phyloP scores from a whole-genome alignment of 2,888 invertebrate genomes.

The Tuta absoluta region DNA sequence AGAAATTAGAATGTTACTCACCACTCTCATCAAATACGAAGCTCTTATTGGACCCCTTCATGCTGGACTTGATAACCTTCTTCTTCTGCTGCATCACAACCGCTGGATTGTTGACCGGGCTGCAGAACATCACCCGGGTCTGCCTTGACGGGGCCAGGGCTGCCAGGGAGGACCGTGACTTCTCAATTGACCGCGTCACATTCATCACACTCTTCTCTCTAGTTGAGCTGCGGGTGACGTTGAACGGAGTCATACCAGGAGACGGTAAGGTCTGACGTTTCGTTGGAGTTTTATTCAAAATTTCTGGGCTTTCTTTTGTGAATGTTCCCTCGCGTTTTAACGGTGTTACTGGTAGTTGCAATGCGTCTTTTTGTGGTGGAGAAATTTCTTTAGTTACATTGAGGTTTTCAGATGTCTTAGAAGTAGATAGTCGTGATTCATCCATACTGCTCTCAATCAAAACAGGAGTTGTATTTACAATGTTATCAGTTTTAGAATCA shows the following conservation, averaged over 20 bases:
- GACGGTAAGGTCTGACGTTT: conserved; percentile 54
- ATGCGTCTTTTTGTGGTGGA: conserved; percentile 14
- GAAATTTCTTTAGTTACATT: conserved; percentile 16
- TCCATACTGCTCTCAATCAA: conserved; percentile 69
- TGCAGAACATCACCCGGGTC: conserved; percentile 73
- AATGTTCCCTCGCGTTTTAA: conserved; percentile 71
- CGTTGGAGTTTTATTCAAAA: conserved; percentile 47
- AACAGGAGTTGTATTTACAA: conserved; percentile 61
- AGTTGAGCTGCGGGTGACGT: conserved; percentile 27
- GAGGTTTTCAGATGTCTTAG: conserved; percentile 24
- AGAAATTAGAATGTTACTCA: conserved; percentile 47
- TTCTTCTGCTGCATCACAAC: conserved; percentile 53
- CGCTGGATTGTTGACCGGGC: conserved; percentile 59
- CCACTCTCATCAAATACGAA: conserved; percentile 68
- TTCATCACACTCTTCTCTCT: conserved; percentile 57
- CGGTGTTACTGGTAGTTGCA: conserved; percentile 41
- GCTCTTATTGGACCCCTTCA: conserved; percentile 76
- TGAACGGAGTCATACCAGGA: conserved; percentile 69
- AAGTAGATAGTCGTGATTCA: conserved; percentile 45
- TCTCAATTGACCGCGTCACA: conserved; percentile 68
- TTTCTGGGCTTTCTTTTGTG: conserved; percentile 59
- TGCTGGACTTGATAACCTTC: conserved; percentile 71
- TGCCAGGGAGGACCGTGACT: conserved; percentile 45
- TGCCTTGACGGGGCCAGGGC: conserved; percentile 48
- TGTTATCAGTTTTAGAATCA: conserved; percentile 58